Evolutionary conservation across 2,797 vertebrate species (phyloP).

Genomic region (Bradypus variegatus): DNA sequence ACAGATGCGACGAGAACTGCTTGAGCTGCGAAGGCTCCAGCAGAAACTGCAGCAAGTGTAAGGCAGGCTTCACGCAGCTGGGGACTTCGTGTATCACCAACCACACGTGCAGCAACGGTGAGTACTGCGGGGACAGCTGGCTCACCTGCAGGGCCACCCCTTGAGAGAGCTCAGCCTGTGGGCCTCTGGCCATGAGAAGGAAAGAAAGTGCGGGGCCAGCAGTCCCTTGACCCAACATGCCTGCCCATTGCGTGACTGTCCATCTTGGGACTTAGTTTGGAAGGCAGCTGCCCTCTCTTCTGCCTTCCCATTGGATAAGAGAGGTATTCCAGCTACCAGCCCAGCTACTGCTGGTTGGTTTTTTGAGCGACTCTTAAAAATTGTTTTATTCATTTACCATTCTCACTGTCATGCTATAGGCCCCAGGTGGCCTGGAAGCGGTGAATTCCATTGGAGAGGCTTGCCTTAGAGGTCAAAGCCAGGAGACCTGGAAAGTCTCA

Average conservation of each 20-base stretch:
- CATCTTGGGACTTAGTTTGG: not conserved
- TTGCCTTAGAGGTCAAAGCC: not conserved
- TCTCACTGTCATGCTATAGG: not conserved
- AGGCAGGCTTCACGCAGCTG: constrained; percentile 81
- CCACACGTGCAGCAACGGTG: constrained; percentile 87
- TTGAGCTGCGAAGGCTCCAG: constrained; percentile 81
- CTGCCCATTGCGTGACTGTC: not conserved
- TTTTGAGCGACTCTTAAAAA: not conserved
- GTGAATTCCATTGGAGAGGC: not conserved
- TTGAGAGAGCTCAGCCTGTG: not conserved
- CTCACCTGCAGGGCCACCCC: too few species aligned
- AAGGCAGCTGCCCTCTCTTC: not conserved
- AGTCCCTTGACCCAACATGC: not conserved
- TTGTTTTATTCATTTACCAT: not conserved
- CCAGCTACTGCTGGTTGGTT: not conserved
- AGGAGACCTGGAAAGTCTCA: not conserved
- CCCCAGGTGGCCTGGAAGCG: not conserved
- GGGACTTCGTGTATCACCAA: constrained; percentile 82
- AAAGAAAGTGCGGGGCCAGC: not conserved
- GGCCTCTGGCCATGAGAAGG: not conserved
- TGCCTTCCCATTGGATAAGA: not conserved
- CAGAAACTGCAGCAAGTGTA: constrained; percentile 81
- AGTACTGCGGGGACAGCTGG: constrained; percentile 24
- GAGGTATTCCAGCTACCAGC: not conserved
- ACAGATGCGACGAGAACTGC: constrained; percentile 87